Base-by-base conservation (phyloP, 2,888 invertebrate genomes). In the Salticus scenicus region DNA sequence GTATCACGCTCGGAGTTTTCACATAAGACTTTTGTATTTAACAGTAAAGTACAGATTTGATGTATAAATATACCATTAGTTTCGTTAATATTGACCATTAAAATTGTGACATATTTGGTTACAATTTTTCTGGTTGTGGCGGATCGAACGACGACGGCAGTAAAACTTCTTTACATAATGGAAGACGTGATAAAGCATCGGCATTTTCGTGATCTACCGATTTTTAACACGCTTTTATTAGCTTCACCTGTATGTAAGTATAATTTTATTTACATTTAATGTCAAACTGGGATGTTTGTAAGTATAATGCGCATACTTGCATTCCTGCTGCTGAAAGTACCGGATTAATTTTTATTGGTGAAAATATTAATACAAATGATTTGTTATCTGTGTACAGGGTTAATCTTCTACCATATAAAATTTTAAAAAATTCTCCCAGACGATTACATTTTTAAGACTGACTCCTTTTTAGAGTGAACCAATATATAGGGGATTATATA, bases 281-380 rank as follows among this genome's bases (percentile, higher is more conserved):
- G 42, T 14, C 42, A 47, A 10, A 47, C 17, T 47, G 14, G 17
- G 17, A 47, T 17, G 42, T 17, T 17, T 17, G 10, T 47, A 47
- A 47, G 17, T 17, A 20, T 51, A 88, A 27, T n/a, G 90, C 90
- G 89, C 89, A 91, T 41, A 89, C 81, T 4, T 14, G 17, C 20
- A 63, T n/a, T 63, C 63, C 24, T 5, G 63, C 17, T 5, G 51
- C 51, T 10, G 63, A 7, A 14, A 63, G 28, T 1, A 63, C 27
- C 8, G 63, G 63, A 24, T 24, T 27, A 4, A 20, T 17, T 10
- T 17, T 27, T 63, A 2, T 63, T 24, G 63, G 17, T 2, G 14
- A 7, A 63, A 63, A 63, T 24, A 63, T 63, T 24, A 27, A n/a
- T 8, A 63, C 63, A 8, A 63, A 24, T 4, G 41, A 42, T 31